Evolutionary conservation across 2,113 vertebrate genomes (phyloP).

Genomic region (Canis aureus): DNA sequence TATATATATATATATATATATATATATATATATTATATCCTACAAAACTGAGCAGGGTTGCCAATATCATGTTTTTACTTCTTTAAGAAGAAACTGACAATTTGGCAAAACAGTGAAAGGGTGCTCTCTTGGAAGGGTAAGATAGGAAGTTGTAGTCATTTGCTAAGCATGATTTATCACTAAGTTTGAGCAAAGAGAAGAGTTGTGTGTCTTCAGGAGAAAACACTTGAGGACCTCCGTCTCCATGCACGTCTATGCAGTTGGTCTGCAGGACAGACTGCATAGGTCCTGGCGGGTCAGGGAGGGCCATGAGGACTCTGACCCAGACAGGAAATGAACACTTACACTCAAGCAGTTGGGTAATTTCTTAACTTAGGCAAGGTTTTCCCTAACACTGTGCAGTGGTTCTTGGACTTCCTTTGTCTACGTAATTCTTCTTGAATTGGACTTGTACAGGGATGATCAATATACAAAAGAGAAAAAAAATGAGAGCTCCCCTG

Average conservation of each 20-base stretch:
- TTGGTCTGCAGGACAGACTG: fast-evolving
- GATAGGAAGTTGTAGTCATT: not conserved
- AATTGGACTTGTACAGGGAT: not conserved
- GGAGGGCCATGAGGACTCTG: not conserved
- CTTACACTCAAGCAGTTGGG: fast-evolving
- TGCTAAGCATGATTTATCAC: not conserved
- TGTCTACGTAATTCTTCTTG: not conserved
- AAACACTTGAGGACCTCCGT: not conserved
- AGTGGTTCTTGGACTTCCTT: not conserved
- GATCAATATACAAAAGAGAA: not conserved
- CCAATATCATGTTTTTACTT: not conserved
- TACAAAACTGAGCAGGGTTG: not conserved
- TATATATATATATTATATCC: not conserved
- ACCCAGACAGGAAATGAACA: not conserved
- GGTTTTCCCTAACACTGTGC: not conserved
- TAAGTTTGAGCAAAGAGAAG: not conserved
- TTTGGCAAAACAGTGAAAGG: not conserved
- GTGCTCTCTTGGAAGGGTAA: not conserved
- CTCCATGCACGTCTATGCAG: not conserved
- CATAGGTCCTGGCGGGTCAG: not conserved
- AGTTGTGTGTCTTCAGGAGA: not conserved
- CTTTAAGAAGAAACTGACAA: not conserved
- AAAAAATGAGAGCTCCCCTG: not conserved
- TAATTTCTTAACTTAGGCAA: not conserved
- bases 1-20: no score